Percentiles rank a stretch among this genome's conserved stretches.
These are phyloP conservation scores for Itoplectis maculator DNA, from an alignment of 2,888 invertebrate genomes.

Conservation along the genomic window DNA sequence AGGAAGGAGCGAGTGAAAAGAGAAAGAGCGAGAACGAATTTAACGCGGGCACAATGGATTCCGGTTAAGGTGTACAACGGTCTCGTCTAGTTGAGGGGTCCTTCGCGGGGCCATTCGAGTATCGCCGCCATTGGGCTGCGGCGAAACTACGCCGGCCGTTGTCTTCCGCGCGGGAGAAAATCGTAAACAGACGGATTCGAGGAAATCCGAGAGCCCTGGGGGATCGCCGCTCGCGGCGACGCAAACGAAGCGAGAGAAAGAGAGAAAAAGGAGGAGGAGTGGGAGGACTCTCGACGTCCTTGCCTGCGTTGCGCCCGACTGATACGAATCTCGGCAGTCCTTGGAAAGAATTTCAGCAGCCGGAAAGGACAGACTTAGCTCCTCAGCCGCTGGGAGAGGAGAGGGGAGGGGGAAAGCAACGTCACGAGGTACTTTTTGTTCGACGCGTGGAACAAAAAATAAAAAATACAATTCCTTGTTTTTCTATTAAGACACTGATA, in stretches of 20 bases:
- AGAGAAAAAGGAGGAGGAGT: background rate
- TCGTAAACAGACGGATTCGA: background rate
- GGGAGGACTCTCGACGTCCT: constrained; percentile 14
- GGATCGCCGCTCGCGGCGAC: no score
- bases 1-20: background rate
- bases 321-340: constrained; percentile 42
- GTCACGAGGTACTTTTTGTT: constrained; percentile 6
- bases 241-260: background rate
- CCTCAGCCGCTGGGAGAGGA: no score
- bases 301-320: background rate
- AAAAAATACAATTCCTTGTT: no score
- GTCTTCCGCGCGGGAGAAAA: background rate
- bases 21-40: constrained; percentile 15
- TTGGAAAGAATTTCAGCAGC: constrained; percentile 31
- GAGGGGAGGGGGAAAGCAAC: background rate
- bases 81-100: constrained; percentile 1
- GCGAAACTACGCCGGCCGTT: background rate
- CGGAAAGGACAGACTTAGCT: background rate
- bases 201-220: background rate
- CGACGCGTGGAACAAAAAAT: no score
- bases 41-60: constrained; percentile 10
- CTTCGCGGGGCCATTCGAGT: background rate
- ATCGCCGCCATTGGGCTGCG: background rate
- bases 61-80: constrained; percentile 15
- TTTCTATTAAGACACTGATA: no score